These are phyloP conservation scores for Dioctria linearis DNA, from an alignment of 2,888 invertebrate species.

Conservation along the genomic window DNA sequence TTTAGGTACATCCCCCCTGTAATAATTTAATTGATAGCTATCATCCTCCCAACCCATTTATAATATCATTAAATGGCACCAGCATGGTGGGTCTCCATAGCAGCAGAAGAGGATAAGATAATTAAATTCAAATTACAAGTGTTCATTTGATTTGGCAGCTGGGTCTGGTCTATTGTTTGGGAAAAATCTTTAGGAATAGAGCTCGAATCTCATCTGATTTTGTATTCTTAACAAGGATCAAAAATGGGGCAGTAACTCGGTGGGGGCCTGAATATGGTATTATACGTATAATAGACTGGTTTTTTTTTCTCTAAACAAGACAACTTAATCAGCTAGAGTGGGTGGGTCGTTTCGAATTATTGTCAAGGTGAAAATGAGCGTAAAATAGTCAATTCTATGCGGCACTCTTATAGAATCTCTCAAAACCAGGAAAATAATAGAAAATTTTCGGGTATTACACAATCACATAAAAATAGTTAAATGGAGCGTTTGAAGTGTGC, in stretches of 20 bases:
- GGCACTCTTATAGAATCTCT: not conserved
- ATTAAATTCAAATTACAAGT: constrained; percentile 49
- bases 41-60: not conserved
- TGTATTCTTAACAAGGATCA: too few relatives aligned
- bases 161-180: not conserved
- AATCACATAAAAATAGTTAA: not conserved
- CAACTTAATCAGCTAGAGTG: constrained; percentile 47
- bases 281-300: constrained; percentile 30
- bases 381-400: constrained; percentile 3
- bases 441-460: constrained; percentile 4
- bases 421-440: not conserved
- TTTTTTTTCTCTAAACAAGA: constrained; percentile 46
- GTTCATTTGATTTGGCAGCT: not conserved
- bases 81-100: not conserved
- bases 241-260: too few relatives aligned
- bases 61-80: not conserved
- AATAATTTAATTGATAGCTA: not conserved
- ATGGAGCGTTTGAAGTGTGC: not conserved
- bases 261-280: not conserved
- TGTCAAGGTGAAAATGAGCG: constrained; percentile 45
- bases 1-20: not conserved
- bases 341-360: constrained; percentile 41
- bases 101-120: not conserved
- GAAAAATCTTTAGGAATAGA: too few relatives aligned
- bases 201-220: too few relatives aligned